These are phyloP conservation scores for Gymnocheta viridis DNA, from an alignment of 2,888 invertebrate genomes.

Conservation along the genomic window DNA sequence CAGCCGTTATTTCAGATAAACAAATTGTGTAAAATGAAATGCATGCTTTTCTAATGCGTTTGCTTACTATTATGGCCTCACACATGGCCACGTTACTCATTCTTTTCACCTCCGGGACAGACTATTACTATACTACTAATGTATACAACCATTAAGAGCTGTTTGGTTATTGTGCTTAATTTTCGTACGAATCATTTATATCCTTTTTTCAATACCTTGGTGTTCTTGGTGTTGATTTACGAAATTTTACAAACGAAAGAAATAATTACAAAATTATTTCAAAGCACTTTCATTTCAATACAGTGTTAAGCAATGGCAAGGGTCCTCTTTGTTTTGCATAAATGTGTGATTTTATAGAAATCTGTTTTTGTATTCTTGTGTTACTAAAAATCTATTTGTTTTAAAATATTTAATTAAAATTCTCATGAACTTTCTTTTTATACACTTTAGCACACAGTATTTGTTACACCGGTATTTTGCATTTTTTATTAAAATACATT, in stretches of 20 bases:
- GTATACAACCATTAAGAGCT: constrained; percentile 46
- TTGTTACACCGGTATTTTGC: background rate
- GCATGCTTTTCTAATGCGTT: too few relatives aligned
- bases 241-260: background rate
- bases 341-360: background rate
- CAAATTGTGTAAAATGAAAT: too few relatives aligned
- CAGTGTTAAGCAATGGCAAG: background rate
- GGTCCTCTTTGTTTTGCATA: background rate
- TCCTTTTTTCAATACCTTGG: background rate
- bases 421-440: constrained; percentile 30
- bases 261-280: background rate
- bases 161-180: background rate
- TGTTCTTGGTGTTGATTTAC: background rate
- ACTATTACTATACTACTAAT: constrained; percentile 19
- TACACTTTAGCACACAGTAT: background rate
- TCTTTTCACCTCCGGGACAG: background rate
- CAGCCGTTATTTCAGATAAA: too few relatives aligned
- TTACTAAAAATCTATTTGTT: constrained; percentile 25
- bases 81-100: background rate
- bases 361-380: background rate
- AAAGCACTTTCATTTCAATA: background rate
- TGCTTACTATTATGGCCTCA: background rate
- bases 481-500: constrained; percentile 4
- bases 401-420: constrained; percentile 63
- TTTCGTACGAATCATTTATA: background rate